These are phyloP conservation scores for Patella pellucida DNA, from an alignment of 2,888 invertebrate genomes.

Conservation along the genomic window DNA sequence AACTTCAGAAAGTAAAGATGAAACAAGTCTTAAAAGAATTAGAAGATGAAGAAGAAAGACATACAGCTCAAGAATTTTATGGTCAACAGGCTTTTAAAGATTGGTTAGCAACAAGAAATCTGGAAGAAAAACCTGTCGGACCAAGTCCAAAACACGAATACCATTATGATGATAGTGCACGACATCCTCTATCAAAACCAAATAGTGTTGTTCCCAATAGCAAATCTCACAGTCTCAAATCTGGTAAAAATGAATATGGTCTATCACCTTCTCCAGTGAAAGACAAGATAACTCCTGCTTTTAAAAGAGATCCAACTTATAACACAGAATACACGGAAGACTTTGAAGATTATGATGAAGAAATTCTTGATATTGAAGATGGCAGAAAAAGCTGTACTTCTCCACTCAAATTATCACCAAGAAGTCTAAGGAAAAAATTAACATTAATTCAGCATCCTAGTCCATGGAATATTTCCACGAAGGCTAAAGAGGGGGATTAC, in stretches of 20 bases:
- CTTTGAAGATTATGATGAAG: conserved; percentile 26
- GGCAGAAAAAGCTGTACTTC: neutral
- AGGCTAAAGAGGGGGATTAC: conserved; percentile 56
- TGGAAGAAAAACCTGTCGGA: conserved; percentile 18
- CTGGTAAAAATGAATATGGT: conserved; percentile 12
- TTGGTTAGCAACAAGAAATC: conserved; percentile 46
- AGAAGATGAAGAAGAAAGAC: conserved; percentile 61
- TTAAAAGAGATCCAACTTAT: conserved; percentile 35
- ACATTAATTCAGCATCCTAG: neutral
- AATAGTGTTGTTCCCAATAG: conserved; percentile 41
- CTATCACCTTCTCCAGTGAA: conserved; percentile 29
- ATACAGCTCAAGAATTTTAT: conserved; percentile 59
- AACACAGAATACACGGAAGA: conserved; percentile 31
- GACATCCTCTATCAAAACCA: conserved; percentile 41
- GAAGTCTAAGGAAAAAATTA: neutral
- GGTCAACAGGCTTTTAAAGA: conserved; percentile 64
- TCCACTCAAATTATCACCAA: neutral
- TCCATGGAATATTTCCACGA: conserved; percentile 5
- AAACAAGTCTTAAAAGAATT: conserved; percentile 65
- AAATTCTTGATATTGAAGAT: conserved; percentile 13
- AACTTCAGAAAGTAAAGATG: conserved; percentile 65
- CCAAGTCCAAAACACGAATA: conserved; percentile 10
- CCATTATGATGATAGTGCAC: conserved; percentile 26
- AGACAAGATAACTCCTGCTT: conserved; percentile 26
- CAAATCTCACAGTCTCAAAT: conserved; percentile 15